Evolutionary conservation across 2,888 invertebrate species (phyloP), one percentile per base, ranked within the genome.

Genomic region (Callyntrura sp.): DNA sequence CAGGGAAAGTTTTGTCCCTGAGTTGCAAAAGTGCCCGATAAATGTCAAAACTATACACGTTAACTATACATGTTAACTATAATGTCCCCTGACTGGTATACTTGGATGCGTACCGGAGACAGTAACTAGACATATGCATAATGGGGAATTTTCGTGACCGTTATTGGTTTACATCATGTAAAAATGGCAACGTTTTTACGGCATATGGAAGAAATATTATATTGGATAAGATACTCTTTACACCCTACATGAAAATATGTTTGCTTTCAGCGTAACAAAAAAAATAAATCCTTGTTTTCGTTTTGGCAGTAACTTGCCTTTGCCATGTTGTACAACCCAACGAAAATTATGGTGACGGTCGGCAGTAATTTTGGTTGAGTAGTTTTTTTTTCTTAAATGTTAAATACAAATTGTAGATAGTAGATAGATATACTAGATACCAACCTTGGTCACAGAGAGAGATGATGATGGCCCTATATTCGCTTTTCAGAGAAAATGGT

Each of bases 291-390:
- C 48, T 83, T 35, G 28, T 79, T 62, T 81, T 6, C 2, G 35
- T 35, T 65, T 68, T 68, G 83, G 48, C 83, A 83, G 68, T 83
- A 83, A 45, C 17, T 48, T 60, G 43, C 28, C 20, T 45, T 45
- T 62, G 5, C 28, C 25, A 68, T 25, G 35, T 68, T 14, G 35
- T 73, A 48, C 23, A 48, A 23, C 43, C 14, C 65, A 4, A 28
- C 0, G 2, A 17, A 23, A 25, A 62, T 12, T 2, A 5, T 14
- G n/a, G n/a, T n/a, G n/a, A n/a, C n/a, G n/a, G n/a, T n/a, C n/a
- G n/a, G 23, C 14, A n/a, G 68, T 14, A 35, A 17, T 17, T 2
- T 35, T 35, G 43, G 17, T 68, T 35, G 68, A 17, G n/a, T 2
- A 68, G 3, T 48, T 43, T n/a, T 60, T 60, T 23, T 73, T 73